Conservation (phyloP, 2,113 vertebrate genomes). For the Spilogale gracilis region DNA sequence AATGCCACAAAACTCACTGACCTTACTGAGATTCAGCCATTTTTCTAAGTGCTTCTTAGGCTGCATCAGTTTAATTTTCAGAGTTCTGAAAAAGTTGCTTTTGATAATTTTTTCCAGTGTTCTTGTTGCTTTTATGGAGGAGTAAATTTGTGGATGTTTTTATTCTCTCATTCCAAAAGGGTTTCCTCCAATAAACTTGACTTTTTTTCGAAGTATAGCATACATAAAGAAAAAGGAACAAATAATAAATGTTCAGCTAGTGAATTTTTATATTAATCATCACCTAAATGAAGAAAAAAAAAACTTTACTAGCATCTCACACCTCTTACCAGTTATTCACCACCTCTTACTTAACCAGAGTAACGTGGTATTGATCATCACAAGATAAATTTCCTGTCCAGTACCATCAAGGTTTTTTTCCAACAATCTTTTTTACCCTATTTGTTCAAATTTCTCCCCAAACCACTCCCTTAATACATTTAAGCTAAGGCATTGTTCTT, state of each 20-base stretch:
- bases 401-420: not conserved
- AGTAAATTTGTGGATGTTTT: not conserved
- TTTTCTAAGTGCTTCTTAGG: slow-evolving; percentile 27
- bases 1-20: not conserved
- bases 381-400: not conserved
- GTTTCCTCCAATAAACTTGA: not conserved
- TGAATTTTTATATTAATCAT: not conserved
- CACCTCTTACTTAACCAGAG: not conserved
- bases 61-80: not conserved
- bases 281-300: not conserved
- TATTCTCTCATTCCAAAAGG: slow-evolving; percentile 15
- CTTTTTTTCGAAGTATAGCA: not conserved
- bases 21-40: not conserved
- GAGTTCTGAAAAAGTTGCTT: not conserved
- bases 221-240: not conserved
- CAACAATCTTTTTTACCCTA: not conserved
- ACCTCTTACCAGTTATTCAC: not conserved
- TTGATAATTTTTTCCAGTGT: not conserved
- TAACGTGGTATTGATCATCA: not conserved
- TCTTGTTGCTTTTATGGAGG: not conserved
- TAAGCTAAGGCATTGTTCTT: not conserved
- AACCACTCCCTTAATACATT: not conserved
- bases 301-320: not conserved
- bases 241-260: not conserved
- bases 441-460: not conserved